phyloP scores from a whole-genome alignment of 2,888 invertebrate genomes.

The Pristionchus exspectatus region DNA sequence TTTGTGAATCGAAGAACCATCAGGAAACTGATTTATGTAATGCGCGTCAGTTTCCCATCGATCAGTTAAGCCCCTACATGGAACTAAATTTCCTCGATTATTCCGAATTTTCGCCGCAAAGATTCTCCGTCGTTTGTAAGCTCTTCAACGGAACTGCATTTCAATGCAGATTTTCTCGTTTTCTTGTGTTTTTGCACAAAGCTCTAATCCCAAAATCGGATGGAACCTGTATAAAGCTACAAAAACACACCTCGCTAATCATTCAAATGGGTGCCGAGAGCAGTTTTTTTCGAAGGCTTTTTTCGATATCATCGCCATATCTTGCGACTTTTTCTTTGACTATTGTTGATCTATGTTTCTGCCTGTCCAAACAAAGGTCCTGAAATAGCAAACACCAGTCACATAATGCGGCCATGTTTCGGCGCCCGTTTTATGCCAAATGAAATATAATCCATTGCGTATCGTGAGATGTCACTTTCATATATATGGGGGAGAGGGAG shows the following conservation, averaged over 20 bases:
- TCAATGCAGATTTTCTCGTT: background rate
- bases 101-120: background rate
- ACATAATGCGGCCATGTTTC: background rate
- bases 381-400: background rate
- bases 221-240: background rate
- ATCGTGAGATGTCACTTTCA: background rate
- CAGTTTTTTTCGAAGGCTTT: background rate
- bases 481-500: background rate
- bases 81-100: background rate
- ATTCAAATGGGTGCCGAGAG: background rate
- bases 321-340: background rate
- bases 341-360: background rate
- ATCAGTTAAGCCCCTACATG: background rate
- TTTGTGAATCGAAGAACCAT: background rate
- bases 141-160: background rate
- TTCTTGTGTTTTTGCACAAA: no score
- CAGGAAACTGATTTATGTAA: background rate
- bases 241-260: background rate
- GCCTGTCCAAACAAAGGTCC: background rate
- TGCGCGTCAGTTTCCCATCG: background rate
- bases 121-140: background rate
- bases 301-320: background rate
- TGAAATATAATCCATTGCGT: background rate
- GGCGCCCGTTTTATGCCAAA: constrained; percentile 10
- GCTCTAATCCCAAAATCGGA: background rate